These are phyloP conservation scores for Oligia latruncula DNA, from an alignment of 2,888 invertebrate genomes.

Conservation along the genomic window DNA sequence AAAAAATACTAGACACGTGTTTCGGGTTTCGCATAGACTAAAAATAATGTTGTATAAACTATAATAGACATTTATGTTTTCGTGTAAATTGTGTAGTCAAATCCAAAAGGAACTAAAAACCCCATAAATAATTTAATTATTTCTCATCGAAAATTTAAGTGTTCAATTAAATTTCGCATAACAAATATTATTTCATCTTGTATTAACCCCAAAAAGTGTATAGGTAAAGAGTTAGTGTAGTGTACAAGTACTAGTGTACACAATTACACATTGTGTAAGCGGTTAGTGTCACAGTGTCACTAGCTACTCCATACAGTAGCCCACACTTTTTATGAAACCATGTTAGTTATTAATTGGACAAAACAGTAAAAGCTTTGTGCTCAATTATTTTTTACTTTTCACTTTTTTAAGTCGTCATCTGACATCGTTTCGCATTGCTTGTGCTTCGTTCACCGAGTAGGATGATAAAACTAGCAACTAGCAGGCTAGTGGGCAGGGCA, in stretches of 20 bases:
- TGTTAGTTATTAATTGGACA: neutral
- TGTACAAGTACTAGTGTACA: conserved; percentile 50
- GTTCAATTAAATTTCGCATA: neutral
- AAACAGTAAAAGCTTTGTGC: neutral
- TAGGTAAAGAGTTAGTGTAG: conserved; percentile 12
- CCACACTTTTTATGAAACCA: neutral
- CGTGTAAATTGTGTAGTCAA: conserved; percentile 9
- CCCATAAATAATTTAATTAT: neutral
- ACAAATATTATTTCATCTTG: neutral
- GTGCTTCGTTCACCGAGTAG: too few relatives aligned
- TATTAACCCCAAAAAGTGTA: conserved; percentile 3
- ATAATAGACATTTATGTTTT: conserved; percentile 35
- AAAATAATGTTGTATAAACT: neutral
- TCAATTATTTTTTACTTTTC: neutral
- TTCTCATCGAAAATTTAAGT: neutral
- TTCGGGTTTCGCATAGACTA: too few relatives aligned
- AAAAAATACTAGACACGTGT: too few relatives aligned
- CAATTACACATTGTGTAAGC: conserved; percentile 48
- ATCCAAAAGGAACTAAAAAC: neutral
- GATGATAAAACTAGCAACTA: too few relatives aligned
- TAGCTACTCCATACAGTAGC: conserved; percentile 26
- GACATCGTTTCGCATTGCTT: neutral
- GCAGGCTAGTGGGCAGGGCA: neutral
- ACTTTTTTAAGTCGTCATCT: neutral
- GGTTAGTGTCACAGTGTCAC: conserved; percentile 32